Percentiles rank a stretch among this genome's conserved stretches.
phyloP scores from a whole-genome alignment of 1,140 invertebrate species.

The Hylaeus volcanicus region DNA sequence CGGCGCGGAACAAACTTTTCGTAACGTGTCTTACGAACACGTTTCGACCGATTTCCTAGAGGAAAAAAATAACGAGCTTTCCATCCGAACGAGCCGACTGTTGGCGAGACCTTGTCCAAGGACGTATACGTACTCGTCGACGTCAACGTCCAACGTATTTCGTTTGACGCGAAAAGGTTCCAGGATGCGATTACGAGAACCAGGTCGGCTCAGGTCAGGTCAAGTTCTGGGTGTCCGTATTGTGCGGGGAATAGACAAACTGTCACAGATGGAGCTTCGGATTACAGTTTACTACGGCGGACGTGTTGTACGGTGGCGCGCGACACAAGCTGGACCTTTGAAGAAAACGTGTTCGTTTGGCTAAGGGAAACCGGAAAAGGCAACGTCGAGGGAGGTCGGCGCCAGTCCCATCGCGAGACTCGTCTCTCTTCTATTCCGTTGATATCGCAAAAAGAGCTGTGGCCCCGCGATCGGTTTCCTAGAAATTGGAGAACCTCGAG shows the following conservation, averaged over 20 bases:
- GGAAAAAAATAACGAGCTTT: too few relatives aligned
- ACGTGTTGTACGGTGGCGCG: slow-evolving; percentile 10
- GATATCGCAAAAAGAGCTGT: slow-evolving; percentile 17
- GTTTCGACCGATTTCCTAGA: too few relatives aligned
- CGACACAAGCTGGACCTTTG: slow-evolving; percentile 26
- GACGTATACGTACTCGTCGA: too few relatives aligned
- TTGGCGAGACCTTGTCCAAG: too few relatives aligned
- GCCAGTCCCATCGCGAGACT: slow-evolving; percentile 35
- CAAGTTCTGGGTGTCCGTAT: not conserved
- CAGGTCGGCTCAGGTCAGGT: not conserved
- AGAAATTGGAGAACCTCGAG: slow-evolving; percentile 29
- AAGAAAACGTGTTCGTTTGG: not conserved
- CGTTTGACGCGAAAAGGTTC: too few relatives aligned
- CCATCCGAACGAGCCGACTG: too few relatives aligned
- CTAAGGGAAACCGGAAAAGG: too few relatives aligned
- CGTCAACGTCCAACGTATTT: too few relatives aligned
- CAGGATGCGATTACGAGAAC: not conserved
- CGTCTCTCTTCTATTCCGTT: not conserved
- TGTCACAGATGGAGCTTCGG: slow-evolving; percentile 18
- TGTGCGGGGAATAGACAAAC: not conserved
- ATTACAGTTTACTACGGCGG: slow-evolving; percentile 60
- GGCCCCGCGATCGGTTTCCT: slow-evolving; percentile 9
- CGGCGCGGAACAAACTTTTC: too few relatives aligned
- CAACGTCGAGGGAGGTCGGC: slow-evolving; percentile 53
- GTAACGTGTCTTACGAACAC: not conserved